Percentiles rank a stretch among this genome's conserved stretches.
phyloP scores from a whole-genome alignment of 2,888 invertebrate species.

The Prenolepis imparis region DNA sequence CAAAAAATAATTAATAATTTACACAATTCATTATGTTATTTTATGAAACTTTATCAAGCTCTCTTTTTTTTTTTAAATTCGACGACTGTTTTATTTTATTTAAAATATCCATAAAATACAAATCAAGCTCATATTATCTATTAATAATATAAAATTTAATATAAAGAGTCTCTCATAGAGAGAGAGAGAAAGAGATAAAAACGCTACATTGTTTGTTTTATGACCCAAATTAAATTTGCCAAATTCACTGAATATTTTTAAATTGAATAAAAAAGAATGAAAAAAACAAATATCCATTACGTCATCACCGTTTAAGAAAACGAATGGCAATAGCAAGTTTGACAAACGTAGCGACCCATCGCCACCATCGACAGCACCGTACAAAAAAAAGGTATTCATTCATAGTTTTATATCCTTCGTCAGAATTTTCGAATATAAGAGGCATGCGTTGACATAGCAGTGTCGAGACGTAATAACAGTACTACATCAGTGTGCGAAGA shows the following conservation, averaged over 20 bases:
- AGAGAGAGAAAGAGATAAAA: neutral
- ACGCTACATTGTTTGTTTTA: neutral
- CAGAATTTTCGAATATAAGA: conserved; percentile 68
- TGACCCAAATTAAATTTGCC: neutral
- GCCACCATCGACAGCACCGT: conserved; percentile 18
- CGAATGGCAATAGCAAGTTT: neutral
- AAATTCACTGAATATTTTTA: neutral
- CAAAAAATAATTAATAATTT: neutral
- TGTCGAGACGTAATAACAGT: conserved; percentile 53
- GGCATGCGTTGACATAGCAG: conserved; percentile 67
- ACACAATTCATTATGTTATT: neutral
- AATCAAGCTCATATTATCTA: neutral
- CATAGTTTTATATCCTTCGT: conserved; percentile 66
- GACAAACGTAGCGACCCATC: neutral
- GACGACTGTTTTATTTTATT: neutral
- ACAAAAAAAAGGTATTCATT: conserved; percentile 59
- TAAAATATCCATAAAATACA: neutral
- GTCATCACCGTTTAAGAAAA: neutral
- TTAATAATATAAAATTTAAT: neutral
- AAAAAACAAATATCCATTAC: neutral
- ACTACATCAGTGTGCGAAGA: conserved; percentile 72
- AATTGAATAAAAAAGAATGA: neutral
- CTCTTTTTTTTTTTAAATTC: neutral
- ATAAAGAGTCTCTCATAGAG: neutral
- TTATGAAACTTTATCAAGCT: neutral